Conservation (phyloP, 2,888 invertebrate genomes). For the Pseudanteris insignis region DNA sequence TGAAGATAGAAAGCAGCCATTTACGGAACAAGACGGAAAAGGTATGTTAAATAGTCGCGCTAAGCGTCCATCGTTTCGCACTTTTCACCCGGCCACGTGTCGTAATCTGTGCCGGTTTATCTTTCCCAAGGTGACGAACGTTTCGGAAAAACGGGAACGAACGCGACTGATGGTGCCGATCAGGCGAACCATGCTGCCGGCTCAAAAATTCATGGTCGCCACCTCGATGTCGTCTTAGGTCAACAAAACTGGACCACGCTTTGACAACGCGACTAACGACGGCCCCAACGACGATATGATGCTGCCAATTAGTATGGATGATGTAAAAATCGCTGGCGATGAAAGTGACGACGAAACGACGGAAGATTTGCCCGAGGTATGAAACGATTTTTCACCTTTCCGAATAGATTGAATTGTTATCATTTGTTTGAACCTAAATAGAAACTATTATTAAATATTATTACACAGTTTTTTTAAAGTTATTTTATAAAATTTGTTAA, state of each 20-base stretch:
- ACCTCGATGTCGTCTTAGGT: conserved; percentile 70
- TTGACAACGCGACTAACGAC: conserved; percentile 58
- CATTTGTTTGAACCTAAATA: too few relatives aligned
- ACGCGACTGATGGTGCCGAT: conserved; percentile 74
- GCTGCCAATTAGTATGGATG: conserved; percentile 70
- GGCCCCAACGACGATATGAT: conserved; percentile 65
- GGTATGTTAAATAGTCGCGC: conserved; percentile 44
- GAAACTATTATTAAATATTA: too few relatives aligned
- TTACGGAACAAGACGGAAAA: conserved; percentile 50
- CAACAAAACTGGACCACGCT: conserved; percentile 62
- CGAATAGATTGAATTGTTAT: too few relatives aligned
- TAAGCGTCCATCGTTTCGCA: too few relatives aligned
- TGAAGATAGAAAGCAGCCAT: conserved; percentile 50
- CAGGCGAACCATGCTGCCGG: conserved; percentile 54
- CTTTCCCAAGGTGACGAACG: conserved; percentile 69
- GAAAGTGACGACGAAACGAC: conserved; percentile 51
- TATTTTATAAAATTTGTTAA: too few relatives aligned
- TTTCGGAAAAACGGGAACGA: conserved; percentile 71
- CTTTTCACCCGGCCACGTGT: too few relatives aligned
- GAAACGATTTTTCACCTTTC: too few relatives aligned
- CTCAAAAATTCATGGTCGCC: conserved; percentile 69
- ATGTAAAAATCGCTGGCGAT: conserved; percentile 67
- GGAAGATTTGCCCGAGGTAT: conserved; percentile 59
- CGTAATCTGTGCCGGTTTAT: too few relatives aligned
- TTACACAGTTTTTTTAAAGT: too few relatives aligned